Evolutionary conservation across 1,140 invertebrate genomes (phyloP), one percentile per base, ranked within the genome.

Genomic region (Rhagoletis zephyria): DNA sequence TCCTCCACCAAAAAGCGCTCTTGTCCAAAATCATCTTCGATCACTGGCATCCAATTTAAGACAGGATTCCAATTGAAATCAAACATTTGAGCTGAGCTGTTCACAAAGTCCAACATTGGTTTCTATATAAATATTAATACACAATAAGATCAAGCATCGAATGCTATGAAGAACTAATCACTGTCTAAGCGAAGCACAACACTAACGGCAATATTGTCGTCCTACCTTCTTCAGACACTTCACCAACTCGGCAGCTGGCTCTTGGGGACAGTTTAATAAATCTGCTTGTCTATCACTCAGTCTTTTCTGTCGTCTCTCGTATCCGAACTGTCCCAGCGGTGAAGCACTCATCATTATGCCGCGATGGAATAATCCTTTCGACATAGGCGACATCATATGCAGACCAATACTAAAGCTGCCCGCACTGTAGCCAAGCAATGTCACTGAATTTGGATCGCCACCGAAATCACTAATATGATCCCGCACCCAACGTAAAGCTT

Each of bases 401-500:
- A 93, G 93, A 0, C 93, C 94, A 2, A 95, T 94, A 65, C 91
- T 93, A 0, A 90, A 63, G 42, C 89, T 90, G 3, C 96, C 96
- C 1, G 95, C 95, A 86, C 95, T 95, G 86, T 95, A 95, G 0
- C 96, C 96, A 89, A 96, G 94, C 10, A 96, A 89, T 0, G 95
- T 96, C 0, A 96, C 94, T 7, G 94, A 94, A 5, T 93, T 92
- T 0, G 95, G 94, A 91, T 96, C 94, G 7, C 96, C 96, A 1
- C 96, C 95, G 89, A 97, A 97, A 3, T 93, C 90, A 4, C 89
- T 93, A 12, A 97, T 96, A 89, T 97, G 96, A 88, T 94, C 93
- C 45, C 96, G 94, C 1, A 97, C 94, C 97, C 97, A 97, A 89
- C 95, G 94, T 9, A 97, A 93, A 0, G 95, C 95, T 65, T 95